Percentiles rank a stretch among this genome's conserved stretches.
phyloP scores from a whole-genome alignment of 2,113 vertebrate species.

The Heterochromis multidens region DNA sequence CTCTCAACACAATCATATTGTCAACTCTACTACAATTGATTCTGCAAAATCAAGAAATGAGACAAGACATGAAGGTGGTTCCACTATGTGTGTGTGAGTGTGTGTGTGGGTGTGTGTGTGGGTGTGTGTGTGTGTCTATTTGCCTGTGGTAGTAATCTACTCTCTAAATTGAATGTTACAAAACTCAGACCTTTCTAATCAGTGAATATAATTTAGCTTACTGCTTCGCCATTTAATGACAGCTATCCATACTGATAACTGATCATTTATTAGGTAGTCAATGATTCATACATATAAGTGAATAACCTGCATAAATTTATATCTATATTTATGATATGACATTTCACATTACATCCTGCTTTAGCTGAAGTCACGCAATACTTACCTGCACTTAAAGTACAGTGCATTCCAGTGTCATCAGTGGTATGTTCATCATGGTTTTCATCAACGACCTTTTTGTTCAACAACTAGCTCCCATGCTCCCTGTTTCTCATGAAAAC shows the following conservation, averaged over 20 bases:
- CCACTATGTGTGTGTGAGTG: neutral
- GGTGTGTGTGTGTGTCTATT: neutral
- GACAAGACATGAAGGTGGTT: neutral
- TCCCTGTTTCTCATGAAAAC: too few relatives aligned
- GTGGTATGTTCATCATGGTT: too few relatives aligned
- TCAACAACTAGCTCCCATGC: too few relatives aligned
- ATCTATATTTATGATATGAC: neutral
- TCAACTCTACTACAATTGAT: slow-evolving; percentile 56
- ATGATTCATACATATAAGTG: slow-evolving; percentile 4
- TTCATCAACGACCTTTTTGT: too few relatives aligned
- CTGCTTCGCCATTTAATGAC: slow-evolving; percentile 8
- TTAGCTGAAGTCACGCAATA: neutral
- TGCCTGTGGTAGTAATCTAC: neutral
- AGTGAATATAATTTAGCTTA: slow-evolving; percentile 15
- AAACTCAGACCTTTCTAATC: slow-evolving; percentile 7
- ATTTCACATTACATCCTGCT: neutral
- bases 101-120: neutral
- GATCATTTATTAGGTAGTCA: slow-evolving; percentile 24
- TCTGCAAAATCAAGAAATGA: slow-evolving; percentile 49
- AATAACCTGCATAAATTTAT: neutral
- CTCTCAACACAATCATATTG: slow-evolving; percentile 11
- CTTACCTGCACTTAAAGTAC: neutral
- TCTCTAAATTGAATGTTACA: neutral
- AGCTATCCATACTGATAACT: neutral
- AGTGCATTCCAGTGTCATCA: too few relatives aligned